A percentile compares a stretch with the other conserved stretches of the same genome.
Evolutionary conservation across 2,113 vertebrate genomes (phyloP).

Genomic region (Neodon shergylaensis): DNA sequence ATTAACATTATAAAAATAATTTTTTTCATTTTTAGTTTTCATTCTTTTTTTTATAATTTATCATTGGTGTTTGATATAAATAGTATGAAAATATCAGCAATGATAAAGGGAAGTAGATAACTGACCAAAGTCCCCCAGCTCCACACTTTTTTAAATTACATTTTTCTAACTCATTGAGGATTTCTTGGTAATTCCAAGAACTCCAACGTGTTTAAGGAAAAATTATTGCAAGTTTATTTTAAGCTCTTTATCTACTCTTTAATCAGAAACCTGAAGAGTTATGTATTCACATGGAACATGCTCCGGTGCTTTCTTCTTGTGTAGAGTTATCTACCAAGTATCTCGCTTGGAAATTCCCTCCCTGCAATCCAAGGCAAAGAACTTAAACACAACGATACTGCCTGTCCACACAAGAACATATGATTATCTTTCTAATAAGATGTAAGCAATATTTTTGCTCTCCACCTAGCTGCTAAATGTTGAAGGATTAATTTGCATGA

Average conservation of each 20-base stretch:
- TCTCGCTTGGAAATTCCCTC: neutral
- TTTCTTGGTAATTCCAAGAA: constrained; percentile 28
- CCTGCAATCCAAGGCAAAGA: neutral
- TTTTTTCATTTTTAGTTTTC: neutral
- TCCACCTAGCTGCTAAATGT: constrained; percentile 58
- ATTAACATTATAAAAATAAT: neutral
- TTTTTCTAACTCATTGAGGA: constrained; percentile 5
- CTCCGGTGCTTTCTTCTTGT: neutral
- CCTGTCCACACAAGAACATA: constrained; percentile 52
- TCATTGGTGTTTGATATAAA: neutral
- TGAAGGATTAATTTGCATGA: constrained; percentile 71
- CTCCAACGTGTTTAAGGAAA: neutral
- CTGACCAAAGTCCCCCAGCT: neutral
- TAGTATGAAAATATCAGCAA: neutral
- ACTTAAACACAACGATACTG: constrained; percentile 1
- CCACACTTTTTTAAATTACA: neutral
- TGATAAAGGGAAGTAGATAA: neutral
- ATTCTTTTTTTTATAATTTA: constrained; percentile 13
- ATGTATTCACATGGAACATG: neutral
- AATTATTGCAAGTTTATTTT: neutral
- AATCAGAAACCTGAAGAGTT: neutral
- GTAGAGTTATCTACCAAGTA: neutral
- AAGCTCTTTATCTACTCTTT: constrained; percentile 10
- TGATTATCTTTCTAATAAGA: constrained; percentile 71
- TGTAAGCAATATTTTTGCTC: constrained; percentile 52